Evolutionary conservation across 1,140 invertebrate genomes (phyloP).

Genomic region (Odontomachus brunneus): DNA sequence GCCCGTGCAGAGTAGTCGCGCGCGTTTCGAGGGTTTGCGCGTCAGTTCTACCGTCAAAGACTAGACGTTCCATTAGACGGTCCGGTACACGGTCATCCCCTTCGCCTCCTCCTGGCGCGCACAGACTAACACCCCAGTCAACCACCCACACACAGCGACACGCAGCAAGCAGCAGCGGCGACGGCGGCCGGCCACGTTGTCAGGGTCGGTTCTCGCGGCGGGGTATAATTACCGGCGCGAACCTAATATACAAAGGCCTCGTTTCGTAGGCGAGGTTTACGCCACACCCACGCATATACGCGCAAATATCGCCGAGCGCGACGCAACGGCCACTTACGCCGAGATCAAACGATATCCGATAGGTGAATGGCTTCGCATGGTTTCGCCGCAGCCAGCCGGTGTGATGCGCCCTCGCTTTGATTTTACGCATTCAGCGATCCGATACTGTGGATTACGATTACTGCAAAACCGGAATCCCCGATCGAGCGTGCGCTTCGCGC

Average conservation of each 20-base stretch:
- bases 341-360: slow-evolving; percentile 58
- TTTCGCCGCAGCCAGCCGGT: background rate
- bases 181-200: slow-evolving; percentile 55
- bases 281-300: slow-evolving; percentile 48
- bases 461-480: background rate
- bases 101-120: background rate
- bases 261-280: slow-evolving; percentile 45
- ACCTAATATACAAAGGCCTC: slow-evolving; percentile 60
- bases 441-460: background rate
- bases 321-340: slow-evolving; percentile 22
- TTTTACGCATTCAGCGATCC: background rate
- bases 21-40: slow-evolving; percentile 13
- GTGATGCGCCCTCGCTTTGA: slow-evolving; percentile 14
- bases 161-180: too few relatives aligned
- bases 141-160: too few relatives aligned
- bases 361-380: slow-evolving; percentile 30
- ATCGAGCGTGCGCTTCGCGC: background rate
- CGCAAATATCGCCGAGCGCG: slow-evolving; percentile 34
- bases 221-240: slow-evolving; percentile 65
- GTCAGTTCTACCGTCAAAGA: slow-evolving; percentile 46
- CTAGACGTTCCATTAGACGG: slow-evolving; percentile 65
- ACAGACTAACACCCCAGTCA: too few relatives aligned
- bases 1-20: background rate
- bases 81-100: slow-evolving; percentile 28
- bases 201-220: slow-evolving; percentile 43